Conservation (phyloP, 2,113 vertebrate genomes). For the Thamnophis sirtalis region DNA sequence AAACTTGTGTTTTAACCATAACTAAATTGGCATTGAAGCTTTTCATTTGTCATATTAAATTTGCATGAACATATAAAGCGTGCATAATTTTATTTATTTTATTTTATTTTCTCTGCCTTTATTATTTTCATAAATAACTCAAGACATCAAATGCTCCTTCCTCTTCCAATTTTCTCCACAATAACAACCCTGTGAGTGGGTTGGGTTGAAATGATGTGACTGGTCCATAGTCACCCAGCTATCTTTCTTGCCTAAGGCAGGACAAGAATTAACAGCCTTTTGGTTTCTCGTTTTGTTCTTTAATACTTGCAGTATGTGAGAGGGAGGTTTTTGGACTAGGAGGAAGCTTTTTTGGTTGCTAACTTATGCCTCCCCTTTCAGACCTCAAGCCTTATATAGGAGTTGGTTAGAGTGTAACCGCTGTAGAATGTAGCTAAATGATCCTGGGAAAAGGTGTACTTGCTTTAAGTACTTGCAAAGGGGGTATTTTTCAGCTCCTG, state of each 20-base stretch:
- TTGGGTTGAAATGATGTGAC: background rate
- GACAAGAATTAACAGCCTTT: background rate
- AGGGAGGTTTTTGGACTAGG: background rate
- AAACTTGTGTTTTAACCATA: background rate
- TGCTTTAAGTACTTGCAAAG: background rate
- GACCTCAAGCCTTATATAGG: background rate
- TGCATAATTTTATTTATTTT: no score
- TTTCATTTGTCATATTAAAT: background rate
- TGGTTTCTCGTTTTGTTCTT: background rate
- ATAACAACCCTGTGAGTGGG: background rate
- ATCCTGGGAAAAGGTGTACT: background rate
- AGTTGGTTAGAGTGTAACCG: background rate
- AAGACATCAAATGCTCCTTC: background rate
- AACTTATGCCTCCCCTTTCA: background rate
- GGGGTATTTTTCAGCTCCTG: background rate
- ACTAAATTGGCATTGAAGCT: background rate
- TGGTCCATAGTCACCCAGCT: no score
- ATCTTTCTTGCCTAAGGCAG: background rate
- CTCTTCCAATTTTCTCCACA: background rate
- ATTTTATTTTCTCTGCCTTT: no score
- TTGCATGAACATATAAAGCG: no score
- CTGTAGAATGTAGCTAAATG: background rate
- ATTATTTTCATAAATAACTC: background rate
- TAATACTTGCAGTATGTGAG: background rate
- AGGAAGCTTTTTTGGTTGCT: background rate